Percentiles rank a stretch among this genome's conserved stretches.
Evolutionary conservation across 92 coral and sea anemone genomes (phyloP).

Genomic region (Zoanthus sociatus): DNA sequence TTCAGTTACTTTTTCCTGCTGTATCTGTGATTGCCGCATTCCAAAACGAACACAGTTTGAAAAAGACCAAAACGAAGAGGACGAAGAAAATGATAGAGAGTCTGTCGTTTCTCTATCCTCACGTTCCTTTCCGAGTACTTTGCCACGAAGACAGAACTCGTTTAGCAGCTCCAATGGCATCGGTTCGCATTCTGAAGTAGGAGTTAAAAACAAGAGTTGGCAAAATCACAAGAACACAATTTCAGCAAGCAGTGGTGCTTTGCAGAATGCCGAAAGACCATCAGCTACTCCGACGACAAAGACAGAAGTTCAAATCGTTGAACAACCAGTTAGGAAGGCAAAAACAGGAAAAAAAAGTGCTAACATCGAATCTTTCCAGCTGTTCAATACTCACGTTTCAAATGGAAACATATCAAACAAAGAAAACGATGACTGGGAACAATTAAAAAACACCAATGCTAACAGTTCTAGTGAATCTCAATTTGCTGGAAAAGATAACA

Average conservation of each 20-base stretch:
- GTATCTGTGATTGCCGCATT: conserved; percentile 79
- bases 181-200: conserved; percentile 23
- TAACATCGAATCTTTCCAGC: background rate
- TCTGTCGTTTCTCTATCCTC: conserved; percentile 43
- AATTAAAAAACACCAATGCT: background rate
- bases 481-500: background rate
- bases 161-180: background rate
- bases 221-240: conserved; percentile 3
- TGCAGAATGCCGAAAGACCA: background rate
- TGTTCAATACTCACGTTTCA: background rate
- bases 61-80: conserved; percentile 55
- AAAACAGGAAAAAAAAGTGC: background rate
- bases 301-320: background rate
- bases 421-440: background rate
- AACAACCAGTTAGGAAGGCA: background rate
- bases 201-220: background rate
- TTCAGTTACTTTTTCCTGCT: conserved; percentile 72
- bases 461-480: background rate
- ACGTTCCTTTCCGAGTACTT: conserved; percentile 29
- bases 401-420: background rate
- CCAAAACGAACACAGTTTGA: conserved; percentile 57
- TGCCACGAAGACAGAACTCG: conserved; percentile 30
- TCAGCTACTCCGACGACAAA: background rate
- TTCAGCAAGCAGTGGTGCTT: conserved; percentile 5
- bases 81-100: conserved; percentile 58